Evolutionary conservation across 2,888 invertebrate genomes (phyloP).

Genomic region (Ophonus ardosiacus): DNA sequence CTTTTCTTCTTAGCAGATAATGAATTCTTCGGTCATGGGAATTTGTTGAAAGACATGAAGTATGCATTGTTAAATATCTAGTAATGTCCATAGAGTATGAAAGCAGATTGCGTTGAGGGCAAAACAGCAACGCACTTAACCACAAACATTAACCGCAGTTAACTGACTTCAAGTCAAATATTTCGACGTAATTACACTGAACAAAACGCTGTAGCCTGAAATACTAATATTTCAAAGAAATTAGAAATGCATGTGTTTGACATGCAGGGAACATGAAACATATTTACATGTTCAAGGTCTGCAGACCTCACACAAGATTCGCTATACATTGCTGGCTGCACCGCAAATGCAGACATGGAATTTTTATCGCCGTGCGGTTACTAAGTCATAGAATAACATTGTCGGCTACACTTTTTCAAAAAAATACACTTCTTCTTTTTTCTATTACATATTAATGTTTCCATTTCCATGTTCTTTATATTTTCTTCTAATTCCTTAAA

Average conservation of each 20-base stretch:
- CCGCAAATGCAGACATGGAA: neutral
- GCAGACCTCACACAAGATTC: neutral
- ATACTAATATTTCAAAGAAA: conserved; percentile 55
- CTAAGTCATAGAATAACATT: too few species aligned
- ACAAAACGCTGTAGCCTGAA: conserved; percentile 35
- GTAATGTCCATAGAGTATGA: conserved; percentile 1
- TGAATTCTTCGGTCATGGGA: neutral
- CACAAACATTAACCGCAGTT: conserved; percentile 40
- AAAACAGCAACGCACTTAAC: conserved; percentile 7
- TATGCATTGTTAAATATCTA: conserved; percentile 25
- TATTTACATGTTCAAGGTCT: conserved; percentile 35
- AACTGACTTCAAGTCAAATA: conserved; percentile 37
- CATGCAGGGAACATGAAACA: conserved; percentile 17
- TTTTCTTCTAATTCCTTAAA: too few species aligned
- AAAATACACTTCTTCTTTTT: too few species aligned
- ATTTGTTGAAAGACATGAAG: conserved; percentile 4
- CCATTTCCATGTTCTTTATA: too few species aligned
- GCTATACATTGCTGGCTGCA: neutral
- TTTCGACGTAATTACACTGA: conserved; percentile 54
- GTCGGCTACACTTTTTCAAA: too few species aligned
- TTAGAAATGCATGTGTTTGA: conserved; percentile 55
- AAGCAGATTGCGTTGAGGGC: conserved; percentile 1
- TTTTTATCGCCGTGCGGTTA: too few species aligned
- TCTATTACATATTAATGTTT: too few species aligned
- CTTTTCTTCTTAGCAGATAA: neutral